Evolutionary conservation across 2,797 vertebrate species (phyloP).

Genomic region (Taeniopygia guttata): DNA sequence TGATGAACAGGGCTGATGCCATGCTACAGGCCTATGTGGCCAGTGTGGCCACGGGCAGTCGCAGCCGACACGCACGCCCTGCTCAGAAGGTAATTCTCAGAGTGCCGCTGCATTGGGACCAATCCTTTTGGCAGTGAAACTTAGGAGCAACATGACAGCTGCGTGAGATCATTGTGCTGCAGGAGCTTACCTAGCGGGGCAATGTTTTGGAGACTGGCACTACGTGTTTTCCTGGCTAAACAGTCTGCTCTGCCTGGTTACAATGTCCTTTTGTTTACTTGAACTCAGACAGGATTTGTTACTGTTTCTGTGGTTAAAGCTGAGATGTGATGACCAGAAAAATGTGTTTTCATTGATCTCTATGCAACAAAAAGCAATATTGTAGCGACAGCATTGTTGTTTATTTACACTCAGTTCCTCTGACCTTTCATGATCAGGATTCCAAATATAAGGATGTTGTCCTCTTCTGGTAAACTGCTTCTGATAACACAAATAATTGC

Average conservation of each 20-base stretch:
- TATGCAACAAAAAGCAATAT: neutral
- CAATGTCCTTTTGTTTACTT: constrained; percentile 26
- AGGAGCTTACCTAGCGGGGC: neutral
- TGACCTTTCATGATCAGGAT: neutral
- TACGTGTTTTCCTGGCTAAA: neutral
- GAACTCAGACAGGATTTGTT: constrained; percentile 5
- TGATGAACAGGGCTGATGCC: neutral
- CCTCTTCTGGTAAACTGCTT: neutral
- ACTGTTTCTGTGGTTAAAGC: neutral
- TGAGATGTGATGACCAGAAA: neutral
- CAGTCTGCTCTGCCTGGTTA: constrained; percentile 7
- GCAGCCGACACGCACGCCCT: fast-evolving
- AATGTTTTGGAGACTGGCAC: constrained; percentile 23
- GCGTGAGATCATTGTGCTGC: neutral
- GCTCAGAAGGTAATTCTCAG: neutral
- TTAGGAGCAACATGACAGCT: constrained; percentile 2
- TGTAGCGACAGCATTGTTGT: neutral
- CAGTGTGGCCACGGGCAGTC: neutral
- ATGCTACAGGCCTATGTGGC: neutral
- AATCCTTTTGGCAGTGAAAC: neutral
- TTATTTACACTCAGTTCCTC: neutral
- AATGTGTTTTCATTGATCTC: neutral
- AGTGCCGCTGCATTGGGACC: fast-evolving
- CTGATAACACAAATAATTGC: neutral
- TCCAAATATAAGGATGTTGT: neutral